These are phyloP conservation scores for Lottia scabra DNA, from an alignment of 2,888 invertebrate species.

Conservation along the genomic window DNA sequence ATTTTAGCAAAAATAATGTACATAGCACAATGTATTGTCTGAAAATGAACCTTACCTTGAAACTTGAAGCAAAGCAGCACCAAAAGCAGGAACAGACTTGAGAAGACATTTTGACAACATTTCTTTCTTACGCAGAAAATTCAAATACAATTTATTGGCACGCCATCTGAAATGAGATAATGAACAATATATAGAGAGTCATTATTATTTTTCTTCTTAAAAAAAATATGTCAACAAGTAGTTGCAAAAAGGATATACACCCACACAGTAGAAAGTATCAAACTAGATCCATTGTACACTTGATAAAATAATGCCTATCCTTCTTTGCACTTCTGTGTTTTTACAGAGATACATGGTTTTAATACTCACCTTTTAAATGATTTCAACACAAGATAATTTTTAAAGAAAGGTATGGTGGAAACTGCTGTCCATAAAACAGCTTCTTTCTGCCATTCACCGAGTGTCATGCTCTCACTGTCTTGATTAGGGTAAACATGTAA, in stretches of 20 bases:
- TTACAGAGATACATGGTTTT: background rate
- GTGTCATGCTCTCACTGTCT: constrained; percentile 58
- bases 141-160: constrained; percentile 53
- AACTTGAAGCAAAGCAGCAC: constrained; percentile 61
- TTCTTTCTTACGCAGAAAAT: constrained; percentile 50
- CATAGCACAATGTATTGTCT: background rate
- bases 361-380: constrained; percentile 58
- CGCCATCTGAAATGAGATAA: constrained; percentile 58
- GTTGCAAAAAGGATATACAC: too few species aligned
- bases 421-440: constrained; percentile 66
- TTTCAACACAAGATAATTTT: constrained; percentile 61
- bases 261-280: too few species aligned
- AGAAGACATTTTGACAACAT: constrained; percentile 44
- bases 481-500: constrained; percentile 62
- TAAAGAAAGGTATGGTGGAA: constrained; percentile 65
- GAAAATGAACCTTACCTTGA: constrained; percentile 37
- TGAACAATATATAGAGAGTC: too few species aligned
- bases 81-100: constrained; percentile 59
- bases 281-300: too few species aligned
- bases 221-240: too few species aligned
- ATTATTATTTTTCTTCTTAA: too few species aligned
- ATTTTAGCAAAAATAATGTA: background rate
- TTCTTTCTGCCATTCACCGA: constrained; percentile 66
- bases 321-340: too few species aligned
- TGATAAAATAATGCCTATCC: too few species aligned